Base-by-base conservation (phyloP, 2,888 invertebrate genomes). In the Bhutanitis thaidina region DNA sequence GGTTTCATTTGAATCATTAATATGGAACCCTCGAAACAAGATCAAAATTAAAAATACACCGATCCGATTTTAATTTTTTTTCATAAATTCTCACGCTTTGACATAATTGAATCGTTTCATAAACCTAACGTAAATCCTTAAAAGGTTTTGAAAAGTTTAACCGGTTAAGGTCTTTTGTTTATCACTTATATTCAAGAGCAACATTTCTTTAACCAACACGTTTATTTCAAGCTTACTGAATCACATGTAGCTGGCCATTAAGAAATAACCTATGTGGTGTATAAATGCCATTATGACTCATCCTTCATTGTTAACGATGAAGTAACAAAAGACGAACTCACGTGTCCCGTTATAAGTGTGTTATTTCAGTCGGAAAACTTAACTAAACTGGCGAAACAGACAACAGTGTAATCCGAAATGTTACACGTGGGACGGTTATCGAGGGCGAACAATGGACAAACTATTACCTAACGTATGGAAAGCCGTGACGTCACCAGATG, bases 401-500 rank as follows among this genome's bases (percentile, higher is more conserved):
- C 16, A n/a, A 27, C 12, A 14, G 12, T 35, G 15, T 32, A 9
- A 15, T 32, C 13, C 41, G 53, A 58, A 60, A 5, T 2, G 16
- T 29, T 37, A n/a, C 45, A 46, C 51, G 41, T 36, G 46, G 30
- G 30, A 4, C 25, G 40, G 43, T 47, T 12, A 49, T 7, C 27
- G 27, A 27, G 27, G 27, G 27, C 27, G 27, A 8, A 8, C 8
- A 7, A 4, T 27, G 27, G 27, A 27, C 27, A 27, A 27, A 48
- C 52, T 63, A 56, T 65, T 58, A 61, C 59, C 62, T 68, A 71
- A 69, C 72, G 65, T 66, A 70, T 77, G 77, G 74, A 71, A 76
- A 78, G 71, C 64, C 34, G 61, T 80, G 80, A 82, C 78, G 80
- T 79, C 76, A 74, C 58, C 43, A 54, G 51, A 52, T 62, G 66